phyloP scores from a whole-genome alignment of 1,140 invertebrate genomes.

The Brachionus angularis region DNA sequence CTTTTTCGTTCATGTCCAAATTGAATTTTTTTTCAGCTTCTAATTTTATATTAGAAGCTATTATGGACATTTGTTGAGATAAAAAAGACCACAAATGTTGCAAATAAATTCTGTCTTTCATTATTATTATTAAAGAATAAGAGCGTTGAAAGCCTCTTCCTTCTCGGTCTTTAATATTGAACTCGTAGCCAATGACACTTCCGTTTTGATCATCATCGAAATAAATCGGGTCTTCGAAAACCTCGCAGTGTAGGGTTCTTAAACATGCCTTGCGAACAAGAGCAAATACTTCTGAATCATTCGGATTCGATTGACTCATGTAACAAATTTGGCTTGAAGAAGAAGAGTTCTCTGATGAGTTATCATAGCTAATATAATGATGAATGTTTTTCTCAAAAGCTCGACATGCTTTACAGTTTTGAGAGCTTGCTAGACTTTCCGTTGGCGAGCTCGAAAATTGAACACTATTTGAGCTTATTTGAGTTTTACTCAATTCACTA shows the following conservation, averaged over 20 bases:
- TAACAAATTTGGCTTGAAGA: slow-evolving; percentile 28
- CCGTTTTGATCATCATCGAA: slow-evolving; percentile 38
- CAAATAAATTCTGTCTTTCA: slow-evolving; percentile 40
- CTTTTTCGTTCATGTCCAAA: neutral
- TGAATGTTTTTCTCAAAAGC: slow-evolving; percentile 38
- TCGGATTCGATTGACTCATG: slow-evolving; percentile 21
- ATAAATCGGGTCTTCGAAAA: slow-evolving; percentile 41
- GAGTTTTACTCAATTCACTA: neutral
- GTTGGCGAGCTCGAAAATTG: neutral
- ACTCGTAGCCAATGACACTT: slow-evolving; percentile 40
- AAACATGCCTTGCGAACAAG: slow-evolving; percentile 13
- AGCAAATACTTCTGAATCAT: slow-evolving; percentile 9
- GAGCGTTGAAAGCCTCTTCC: slow-evolving; percentile 26
- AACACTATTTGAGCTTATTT: neutral
- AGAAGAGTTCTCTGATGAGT: neutral
- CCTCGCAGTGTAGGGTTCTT: slow-evolving; percentile 31
- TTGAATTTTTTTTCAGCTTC: slow-evolving; percentile 37
- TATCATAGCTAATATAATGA: slow-evolving; percentile 36
- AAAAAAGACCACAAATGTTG: slow-evolving; percentile 43
- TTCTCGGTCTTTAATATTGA: slow-evolving; percentile 19
- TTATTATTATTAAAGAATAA: slow-evolving; percentile 31
- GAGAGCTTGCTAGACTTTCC: neutral
- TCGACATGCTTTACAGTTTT: slow-evolving; percentile 25
- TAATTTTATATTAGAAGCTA: slow-evolving; percentile 15
- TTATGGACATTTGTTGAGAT: slow-evolving; percentile 18